These are phyloP conservation scores for Sinocyclocheilus anophthalmus DNA, from an alignment of 2,113 vertebrate genomes.

Conservation along the genomic window DNA sequence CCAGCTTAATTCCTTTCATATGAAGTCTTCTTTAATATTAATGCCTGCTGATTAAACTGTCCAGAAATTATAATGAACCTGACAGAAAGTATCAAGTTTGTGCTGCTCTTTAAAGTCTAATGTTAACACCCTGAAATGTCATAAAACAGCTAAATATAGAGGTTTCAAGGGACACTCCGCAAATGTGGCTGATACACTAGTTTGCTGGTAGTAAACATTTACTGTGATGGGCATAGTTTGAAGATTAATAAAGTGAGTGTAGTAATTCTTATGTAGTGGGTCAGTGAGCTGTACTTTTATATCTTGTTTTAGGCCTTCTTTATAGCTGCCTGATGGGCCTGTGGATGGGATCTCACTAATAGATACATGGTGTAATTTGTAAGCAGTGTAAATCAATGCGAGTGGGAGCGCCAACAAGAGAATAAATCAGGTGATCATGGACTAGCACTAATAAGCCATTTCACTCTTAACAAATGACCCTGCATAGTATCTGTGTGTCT, in stretches of 20 bases:
- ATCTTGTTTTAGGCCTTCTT: conserved; percentile 27
- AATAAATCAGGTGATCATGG: conserved; percentile 65
- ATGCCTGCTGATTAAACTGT: not conserved
- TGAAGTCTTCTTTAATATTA: conserved; percentile 17
- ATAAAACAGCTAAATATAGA: not conserved
- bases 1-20: not conserved
- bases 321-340: not conserved
- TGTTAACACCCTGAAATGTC: conserved; percentile 5
- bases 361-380: conserved; percentile 67
- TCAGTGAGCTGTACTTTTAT: conserved; percentile 18
- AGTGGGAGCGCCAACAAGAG: conserved; percentile 27
- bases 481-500: not conserved
- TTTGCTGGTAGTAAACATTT: not conserved
- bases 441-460: conserved; percentile 61
- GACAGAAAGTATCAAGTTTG: not conserved
- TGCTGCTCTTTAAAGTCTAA: conserved; percentile 14
- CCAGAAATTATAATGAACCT: not conserved
- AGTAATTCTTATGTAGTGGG: not conserved
- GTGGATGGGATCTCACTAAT: conserved; percentile 60
- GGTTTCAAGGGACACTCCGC: not conserved
- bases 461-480: conserved; percentile 55
- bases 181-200: not conserved
- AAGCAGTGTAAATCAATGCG: conserved; percentile 64
- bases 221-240: not conserved
- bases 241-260: conserved; percentile 27